Percentiles rank a stretch among this genome's conserved stretches.
phyloP scores from a whole-genome alignment of 2,797 vertebrate genomes.

The Ctenopoma kingsleyae region DNA sequence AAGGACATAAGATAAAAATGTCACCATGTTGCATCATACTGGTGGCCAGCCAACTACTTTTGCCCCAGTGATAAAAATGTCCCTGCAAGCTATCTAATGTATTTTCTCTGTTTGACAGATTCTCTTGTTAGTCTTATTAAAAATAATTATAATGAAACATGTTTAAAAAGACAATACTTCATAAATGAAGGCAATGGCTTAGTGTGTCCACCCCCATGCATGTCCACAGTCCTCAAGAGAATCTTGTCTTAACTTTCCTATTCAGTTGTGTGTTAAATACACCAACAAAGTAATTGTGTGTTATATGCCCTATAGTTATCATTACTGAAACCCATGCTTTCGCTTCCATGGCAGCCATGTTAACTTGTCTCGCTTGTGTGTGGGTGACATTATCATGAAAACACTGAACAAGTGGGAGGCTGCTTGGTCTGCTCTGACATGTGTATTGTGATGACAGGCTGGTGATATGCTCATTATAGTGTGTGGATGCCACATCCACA shows the following conservation, averaged over 20 bases:
- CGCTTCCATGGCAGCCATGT: slow-evolving; percentile 1
- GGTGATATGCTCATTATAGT: slow-evolving; percentile 46
- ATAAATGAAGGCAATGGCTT: slow-evolving; percentile 9
- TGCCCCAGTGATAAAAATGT: slow-evolving; percentile 49
- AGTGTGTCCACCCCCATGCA: not conserved
- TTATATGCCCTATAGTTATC: slow-evolving; percentile 1
- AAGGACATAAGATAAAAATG: slow-evolving; percentile 65
- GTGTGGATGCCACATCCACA: slow-evolving; percentile 20
- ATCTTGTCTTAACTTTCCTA: not conserved
- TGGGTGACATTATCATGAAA: slow-evolving; percentile 46
- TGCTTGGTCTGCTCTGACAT: slow-evolving; percentile 20
- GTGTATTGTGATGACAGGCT: slow-evolving; percentile 22
- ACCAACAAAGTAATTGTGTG: slow-evolving; percentile 2
- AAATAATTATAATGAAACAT: slow-evolving; percentile 40
- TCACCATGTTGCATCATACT: slow-evolving; percentile 67
- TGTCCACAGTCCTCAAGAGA: not conserved
- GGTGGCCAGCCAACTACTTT: slow-evolving; percentile 68
- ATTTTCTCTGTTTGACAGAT: slow-evolving; percentile 21
- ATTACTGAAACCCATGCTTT: slow-evolving; percentile 8
- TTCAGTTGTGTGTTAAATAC: slow-evolving; percentile 21
- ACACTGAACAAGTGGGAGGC: slow-evolving; percentile 34
- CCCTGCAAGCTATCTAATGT: slow-evolving; percentile 27
- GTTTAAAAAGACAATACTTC: slow-evolving; percentile 15
- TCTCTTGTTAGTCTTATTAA: slow-evolving; percentile 49
- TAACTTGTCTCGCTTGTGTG: not conserved